Evolutionary conservation across 2,113 vertebrate species (phyloP), one percentile per base, ranked within the genome.

Genomic region (Scomber japonicus): DNA sequence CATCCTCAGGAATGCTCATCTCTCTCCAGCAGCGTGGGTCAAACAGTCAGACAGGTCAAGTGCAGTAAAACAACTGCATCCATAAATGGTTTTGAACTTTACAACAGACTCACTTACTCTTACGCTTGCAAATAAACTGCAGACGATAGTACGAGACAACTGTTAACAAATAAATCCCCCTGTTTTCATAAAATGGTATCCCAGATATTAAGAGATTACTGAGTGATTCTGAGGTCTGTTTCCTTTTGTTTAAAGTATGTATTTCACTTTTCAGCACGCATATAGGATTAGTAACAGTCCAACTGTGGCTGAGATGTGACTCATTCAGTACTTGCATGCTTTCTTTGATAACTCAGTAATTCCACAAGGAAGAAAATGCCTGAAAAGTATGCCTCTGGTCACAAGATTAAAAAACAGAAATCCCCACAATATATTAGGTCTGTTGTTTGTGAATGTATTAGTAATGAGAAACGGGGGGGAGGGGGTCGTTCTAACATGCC

Each of bases 21-120:
- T 74, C 65, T 68, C 24, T 77, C 61, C 70, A 81, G 6, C 83
- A 55, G 16, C 44, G 31, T 49, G 45, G 70, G 54, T 84, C 85
- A 60, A 61, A 81, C 63, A 48, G 44, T 70, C 64, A 82, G 77
- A 85, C 83, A 69, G 83, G 83, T 86, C 89, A 85, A 75, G 81
- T 83, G 62, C 48, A 55, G 49, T 59, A 13, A 59, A 84, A 78
- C 46, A 64, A 44, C 55, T 30, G 56, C 73, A 53, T 62, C 71
- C 69, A 53, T 53, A 62, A 67, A 80, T 61, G 81, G 62, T 48
- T 78, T 87, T 81, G 21, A 86, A 81, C 59, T 73, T 70, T 27
- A 59, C 63, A 16, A 31, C 27, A 3, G 19, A 27, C n/a, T 70
- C 71, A 14, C 21, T 60, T 19, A 59, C 16, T 71, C 4, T 17